phyloP scores from a whole-genome alignment of 2,113 vertebrate species.

The Anarhynchus alexandrinus region DNA sequence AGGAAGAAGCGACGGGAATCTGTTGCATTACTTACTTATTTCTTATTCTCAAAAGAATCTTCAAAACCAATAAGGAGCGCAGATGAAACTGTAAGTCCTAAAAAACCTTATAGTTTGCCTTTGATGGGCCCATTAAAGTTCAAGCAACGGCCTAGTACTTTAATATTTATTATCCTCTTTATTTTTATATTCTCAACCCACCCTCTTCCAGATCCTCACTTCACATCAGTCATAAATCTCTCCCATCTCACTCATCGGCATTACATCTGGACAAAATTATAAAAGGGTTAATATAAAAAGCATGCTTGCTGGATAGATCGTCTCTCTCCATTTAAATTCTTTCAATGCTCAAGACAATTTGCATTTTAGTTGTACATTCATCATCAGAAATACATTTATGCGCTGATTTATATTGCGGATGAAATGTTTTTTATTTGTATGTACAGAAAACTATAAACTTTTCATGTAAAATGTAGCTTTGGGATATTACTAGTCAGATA shows the following conservation, averaged over 20 bases:
- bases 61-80: not conserved
- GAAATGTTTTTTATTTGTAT: conserved; percentile 22
- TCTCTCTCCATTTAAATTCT: not conserved
- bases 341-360: conserved; percentile 6
- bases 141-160: not conserved
- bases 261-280: conserved; percentile 49
- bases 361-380: not conserved
- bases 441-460: conserved; percentile 1
- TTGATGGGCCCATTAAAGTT: conserved; percentile 19
- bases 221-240: conserved; percentile 38
- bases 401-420: not conserved
- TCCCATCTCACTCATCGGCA: conserved; percentile 1
- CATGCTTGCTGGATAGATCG: not conserved
- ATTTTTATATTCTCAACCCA: conserved; percentile 39
- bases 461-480: not conserved
- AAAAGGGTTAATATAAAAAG: conserved; percentile 44
- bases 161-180: conserved; percentile 35
- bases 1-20: not conserved
- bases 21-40: not conserved
- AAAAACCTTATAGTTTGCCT: conserved; percentile 2
- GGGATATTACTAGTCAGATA: not conserved
- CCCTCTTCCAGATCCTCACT: conserved; percentile 22
- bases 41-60: conserved; percentile 12
- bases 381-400: conserved; percentile 17
- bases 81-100: conserved; percentile 16